Conservation (phyloP, 2,797 vertebrate species). For the Aplochiton taeniatus region DNA sequence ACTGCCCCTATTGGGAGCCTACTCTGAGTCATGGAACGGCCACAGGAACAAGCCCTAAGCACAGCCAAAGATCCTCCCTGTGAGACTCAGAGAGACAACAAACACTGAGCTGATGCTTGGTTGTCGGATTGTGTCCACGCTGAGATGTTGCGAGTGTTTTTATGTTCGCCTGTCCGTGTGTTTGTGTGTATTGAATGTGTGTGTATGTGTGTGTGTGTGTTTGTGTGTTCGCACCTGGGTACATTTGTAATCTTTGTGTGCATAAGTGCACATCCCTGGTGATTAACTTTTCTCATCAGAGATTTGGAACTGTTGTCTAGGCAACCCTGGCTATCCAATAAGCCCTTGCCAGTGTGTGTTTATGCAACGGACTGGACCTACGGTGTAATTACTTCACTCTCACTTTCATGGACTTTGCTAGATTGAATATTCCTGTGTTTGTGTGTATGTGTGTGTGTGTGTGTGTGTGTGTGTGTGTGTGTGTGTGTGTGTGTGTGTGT, state of each 20-base stretch:
- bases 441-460: slow-evolving; percentile 5
- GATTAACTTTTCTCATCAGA: neutral
- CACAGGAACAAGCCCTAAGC: no score
- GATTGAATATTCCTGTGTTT: slow-evolving; percentile 13
- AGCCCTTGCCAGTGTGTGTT: neutral
- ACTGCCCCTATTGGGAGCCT: no score
- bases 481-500: slow-evolving; percentile 11
- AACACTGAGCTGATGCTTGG: no score
- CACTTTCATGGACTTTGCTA: slow-evolving; percentile 23
- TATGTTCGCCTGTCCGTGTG: no score
- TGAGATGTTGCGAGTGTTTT: neutral
- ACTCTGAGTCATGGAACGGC: no score
- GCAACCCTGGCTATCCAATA: slow-evolving; percentile 5
- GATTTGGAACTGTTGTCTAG: neutral
- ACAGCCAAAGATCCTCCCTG: no score
- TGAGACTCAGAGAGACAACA: no score
- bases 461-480: slow-evolving; percentile 8
- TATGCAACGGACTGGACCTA: slow-evolving; percentile 8
- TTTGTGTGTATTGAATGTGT: no score
- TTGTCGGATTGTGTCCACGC: neutral
- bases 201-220: no score
- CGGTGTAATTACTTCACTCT: slow-evolving; percentile 25
- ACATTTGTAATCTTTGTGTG: no score
- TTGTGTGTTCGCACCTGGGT: no score
- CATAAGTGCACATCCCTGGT: no score